Evolutionary conservation across 2,888 invertebrate species (phyloP).

Genomic region (Mactromeris polynyma): DNA sequence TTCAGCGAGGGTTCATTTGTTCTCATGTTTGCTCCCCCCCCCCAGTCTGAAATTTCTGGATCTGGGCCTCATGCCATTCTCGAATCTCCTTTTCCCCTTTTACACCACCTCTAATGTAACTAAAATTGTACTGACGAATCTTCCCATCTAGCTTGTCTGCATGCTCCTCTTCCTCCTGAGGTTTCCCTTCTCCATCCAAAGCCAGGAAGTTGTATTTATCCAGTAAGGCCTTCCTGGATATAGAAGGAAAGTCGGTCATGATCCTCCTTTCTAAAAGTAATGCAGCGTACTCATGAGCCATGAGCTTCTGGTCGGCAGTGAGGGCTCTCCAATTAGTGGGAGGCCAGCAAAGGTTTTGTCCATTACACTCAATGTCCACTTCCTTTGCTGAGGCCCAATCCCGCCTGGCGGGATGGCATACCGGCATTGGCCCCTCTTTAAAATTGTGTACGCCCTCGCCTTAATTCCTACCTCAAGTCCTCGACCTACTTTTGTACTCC

Average conservation of each 20-base stretch:
- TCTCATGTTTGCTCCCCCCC: too few relatives aligned
- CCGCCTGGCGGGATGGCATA: too few relatives aligned
- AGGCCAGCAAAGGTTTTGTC: constrained; percentile 10
- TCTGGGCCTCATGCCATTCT: constrained; percentile 13
- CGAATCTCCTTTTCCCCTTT: constrained; percentile 24
- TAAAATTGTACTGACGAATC: constrained; percentile 34
- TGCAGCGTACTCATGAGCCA: constrained; percentile 36
- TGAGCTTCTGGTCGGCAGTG: constrained; percentile 30
- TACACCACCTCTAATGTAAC: constrained; percentile 1
- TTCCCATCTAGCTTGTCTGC: constrained; percentile 23
- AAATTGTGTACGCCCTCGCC: constrained; percentile 8
- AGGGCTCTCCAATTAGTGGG: constrained; percentile 26
- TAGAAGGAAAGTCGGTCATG: neutral
- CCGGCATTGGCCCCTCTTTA: constrained; percentile 29
- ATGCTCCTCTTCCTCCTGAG: constrained; percentile 18
- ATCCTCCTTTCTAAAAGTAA: constrained; percentile 17
- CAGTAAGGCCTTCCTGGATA: neutral
- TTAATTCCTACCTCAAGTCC: neutral
- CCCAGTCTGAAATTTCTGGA: too few relatives aligned
- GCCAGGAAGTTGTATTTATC: constrained; percentile 40
- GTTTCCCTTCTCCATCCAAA: constrained; percentile 31
- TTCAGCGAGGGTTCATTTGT: too few relatives aligned
- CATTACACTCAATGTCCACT: neutral
- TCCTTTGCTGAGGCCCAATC: constrained; percentile 11
- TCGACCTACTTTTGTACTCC: too few relatives aligned